Base-by-base conservation (phyloP, 2,113 vertebrate genomes). In the Carassius auratus region DNA sequence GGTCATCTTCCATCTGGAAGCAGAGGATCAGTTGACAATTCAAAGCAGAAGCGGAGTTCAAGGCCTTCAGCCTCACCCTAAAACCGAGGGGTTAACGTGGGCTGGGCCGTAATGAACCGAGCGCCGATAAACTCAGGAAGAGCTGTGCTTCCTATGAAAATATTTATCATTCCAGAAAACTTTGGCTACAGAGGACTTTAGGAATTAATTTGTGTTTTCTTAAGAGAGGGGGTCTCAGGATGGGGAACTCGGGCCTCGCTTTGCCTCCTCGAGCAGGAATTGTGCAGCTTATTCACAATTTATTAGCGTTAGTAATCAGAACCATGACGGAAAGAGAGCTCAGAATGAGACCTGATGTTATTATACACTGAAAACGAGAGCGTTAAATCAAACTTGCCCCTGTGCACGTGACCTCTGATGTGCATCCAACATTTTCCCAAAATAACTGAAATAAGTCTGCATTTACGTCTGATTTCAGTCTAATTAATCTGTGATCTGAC, bases 191-290 rank as follows among this genome's bases (percentile, higher is more conserved):
- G 92, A 92, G 89, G 88, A 91, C 87, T 92, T 94, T 92, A 88
- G 92, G 94, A 95, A 94, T 95, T 94, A 95, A 95, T 95, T 94
- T 91, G 89, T 95, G 95, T 95, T 95, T 95, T 95, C 92, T 92
- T 95, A 93, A 90, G 93, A 92, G 92, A 93, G 89, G 93, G 89
- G 14, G 87, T 66, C 62, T 91, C 93, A 94, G 94, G 94, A 94
- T 94, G 94, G 93, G 94, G 95, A 95, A 94, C 94, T 93, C 93
- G 93, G 89, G 90, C 88, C 90, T 80, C 81, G 79, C 55, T 84
- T 82, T 73, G 83, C 59, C 86, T 84, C 88, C 86, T 69, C 81
- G 87, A 86, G 81, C 84, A 59, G 90, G 89, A 92, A 90, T 91
- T 89, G 88, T 87, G 88, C 90, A 85, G 91, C 92, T 94, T 95